phyloP scores from a whole-genome alignment of 2,113 vertebrate species.

The Lagopus muta region DNA sequence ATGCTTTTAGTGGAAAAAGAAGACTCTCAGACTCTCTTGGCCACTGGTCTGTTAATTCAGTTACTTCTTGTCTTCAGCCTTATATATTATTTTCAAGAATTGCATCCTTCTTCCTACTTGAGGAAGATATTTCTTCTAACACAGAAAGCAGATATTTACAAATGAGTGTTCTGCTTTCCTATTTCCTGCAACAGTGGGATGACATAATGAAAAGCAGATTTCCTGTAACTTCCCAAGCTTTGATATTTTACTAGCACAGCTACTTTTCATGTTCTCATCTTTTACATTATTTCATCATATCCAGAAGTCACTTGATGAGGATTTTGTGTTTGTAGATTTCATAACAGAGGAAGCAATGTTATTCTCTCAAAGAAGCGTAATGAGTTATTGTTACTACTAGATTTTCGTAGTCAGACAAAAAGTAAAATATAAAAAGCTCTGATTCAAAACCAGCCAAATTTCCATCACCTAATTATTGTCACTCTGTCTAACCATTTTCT shows the following conservation, averaged over 20 bases:
- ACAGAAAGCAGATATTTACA: neutral
- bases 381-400: neutral
- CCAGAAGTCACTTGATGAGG: neutral
- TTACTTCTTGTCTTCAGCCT: neutral
- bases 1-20: neutral
- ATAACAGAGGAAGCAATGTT: neutral
- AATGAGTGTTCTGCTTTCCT: neutral
- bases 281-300: neutral
- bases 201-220: neutral
- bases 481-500: neutral
- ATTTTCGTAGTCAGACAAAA: neutral
- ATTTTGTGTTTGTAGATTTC: neutral
- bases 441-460: neutral
- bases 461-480: neutral
- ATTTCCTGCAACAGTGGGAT: neutral
- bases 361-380: neutral
- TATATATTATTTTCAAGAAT: neutral
- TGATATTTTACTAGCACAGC: neutral
- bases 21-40: neutral
- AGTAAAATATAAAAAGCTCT: neutral
- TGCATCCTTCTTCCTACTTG: neutral
- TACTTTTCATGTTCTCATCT: neutral
- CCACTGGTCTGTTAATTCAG: neutral
- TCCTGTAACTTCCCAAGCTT: neutral
- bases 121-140: neutral